These are phyloP conservation scores for Mastigias papua DNA, from an alignment of 30 jellyfish, hydroid and myxozoan species.

Conservation along the genomic window DNA sequence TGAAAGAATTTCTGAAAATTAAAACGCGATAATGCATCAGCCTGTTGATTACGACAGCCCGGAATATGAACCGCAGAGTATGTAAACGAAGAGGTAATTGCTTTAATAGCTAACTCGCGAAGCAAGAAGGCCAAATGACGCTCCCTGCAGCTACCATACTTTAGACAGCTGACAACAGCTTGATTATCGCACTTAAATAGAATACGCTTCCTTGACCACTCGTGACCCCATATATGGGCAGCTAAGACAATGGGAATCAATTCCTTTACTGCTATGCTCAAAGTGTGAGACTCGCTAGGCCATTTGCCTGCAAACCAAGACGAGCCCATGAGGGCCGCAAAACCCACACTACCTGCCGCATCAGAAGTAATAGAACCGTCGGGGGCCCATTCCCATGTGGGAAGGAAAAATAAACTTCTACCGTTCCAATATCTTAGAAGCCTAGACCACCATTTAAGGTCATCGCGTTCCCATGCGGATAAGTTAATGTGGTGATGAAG, in stretches of 20 bases:
- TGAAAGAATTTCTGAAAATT: background rate
- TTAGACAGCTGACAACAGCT: conserved; percentile 4
- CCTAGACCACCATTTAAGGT: background rate
- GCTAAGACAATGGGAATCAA: conserved; percentile 19
- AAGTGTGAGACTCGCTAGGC: background rate
- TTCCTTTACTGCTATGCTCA: conserved; percentile 9
- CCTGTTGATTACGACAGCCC: background rate
- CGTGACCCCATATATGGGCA: conserved; percentile 5
- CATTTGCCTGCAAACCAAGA: conserved; percentile 5
- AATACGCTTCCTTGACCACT: background rate
- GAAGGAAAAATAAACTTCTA: background rate
- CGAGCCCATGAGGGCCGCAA: background rate
- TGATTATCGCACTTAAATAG: conserved; percentile 14
- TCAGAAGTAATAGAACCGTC: conserved; percentile 25
- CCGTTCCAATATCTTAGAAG: conserved; percentile 22
- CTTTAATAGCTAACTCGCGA: background rate
- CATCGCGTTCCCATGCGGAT: background rate
- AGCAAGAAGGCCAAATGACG: conserved; percentile 6
- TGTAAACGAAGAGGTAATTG: background rate
- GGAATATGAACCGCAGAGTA: background rate
- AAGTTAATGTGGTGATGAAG: background rate
- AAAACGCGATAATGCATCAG: conserved; percentile 1
- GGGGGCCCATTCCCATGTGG: background rate
- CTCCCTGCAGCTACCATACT: background rate
- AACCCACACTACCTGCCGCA: conserved; percentile 28